Percentiles rank a stretch among this genome's conserved stretches.
Evolutionary conservation across 23 tunicate genomes (phyloP).

Genomic region (Aplidium turbinatum): DNA sequence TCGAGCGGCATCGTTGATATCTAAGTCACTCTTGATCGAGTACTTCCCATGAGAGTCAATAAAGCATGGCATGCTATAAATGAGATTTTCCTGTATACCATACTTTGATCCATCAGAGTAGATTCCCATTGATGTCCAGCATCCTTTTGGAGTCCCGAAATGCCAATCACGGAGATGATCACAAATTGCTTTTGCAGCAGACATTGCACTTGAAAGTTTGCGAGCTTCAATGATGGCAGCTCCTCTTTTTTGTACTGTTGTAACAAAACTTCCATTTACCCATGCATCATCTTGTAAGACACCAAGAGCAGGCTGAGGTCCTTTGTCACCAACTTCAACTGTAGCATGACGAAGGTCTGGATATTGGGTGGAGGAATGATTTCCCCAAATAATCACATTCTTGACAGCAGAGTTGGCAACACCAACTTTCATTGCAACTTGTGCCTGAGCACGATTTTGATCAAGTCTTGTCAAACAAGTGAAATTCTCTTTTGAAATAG

Average conservation of each 20-base stretch:
- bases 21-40: constrained; percentile 60
- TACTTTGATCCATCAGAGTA: constrained; percentile 79
- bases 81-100: constrained; percentile 72
- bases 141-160: constrained; percentile 56
- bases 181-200: constrained; percentile 98
- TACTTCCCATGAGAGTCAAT: constrained; percentile 46
- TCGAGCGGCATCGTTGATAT: constrained; percentile 74
- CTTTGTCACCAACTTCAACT: constrained; percentile 44
- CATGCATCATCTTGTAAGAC: constrained; percentile 94
- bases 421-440: constrained; percentile 83
- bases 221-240: constrained; percentile 95
- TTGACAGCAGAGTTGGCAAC: constrained; percentile 58
- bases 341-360: constrained; percentile 87
- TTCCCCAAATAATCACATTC: constrained; percentile 96
- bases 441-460: constrained; percentile 95
- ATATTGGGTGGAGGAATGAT: constrained; percentile 97
- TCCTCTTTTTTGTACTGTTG: constrained; percentile 90
- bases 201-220: constrained; percentile 94
- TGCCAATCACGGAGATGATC: constrained; percentile 96
- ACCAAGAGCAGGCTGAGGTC: constrained; percentile 31
- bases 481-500: constrained; percentile 88
- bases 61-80: constrained; percentile 84
- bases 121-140: constrained; percentile 93
- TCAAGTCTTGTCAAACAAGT: constrained; percentile 88
- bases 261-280: constrained; percentile 87